Evolutionary conservation across 1,140 invertebrate species (phyloP), one percentile per base, ranked within the genome.

Genomic region (Acromyrmex echinatior): DNA sequence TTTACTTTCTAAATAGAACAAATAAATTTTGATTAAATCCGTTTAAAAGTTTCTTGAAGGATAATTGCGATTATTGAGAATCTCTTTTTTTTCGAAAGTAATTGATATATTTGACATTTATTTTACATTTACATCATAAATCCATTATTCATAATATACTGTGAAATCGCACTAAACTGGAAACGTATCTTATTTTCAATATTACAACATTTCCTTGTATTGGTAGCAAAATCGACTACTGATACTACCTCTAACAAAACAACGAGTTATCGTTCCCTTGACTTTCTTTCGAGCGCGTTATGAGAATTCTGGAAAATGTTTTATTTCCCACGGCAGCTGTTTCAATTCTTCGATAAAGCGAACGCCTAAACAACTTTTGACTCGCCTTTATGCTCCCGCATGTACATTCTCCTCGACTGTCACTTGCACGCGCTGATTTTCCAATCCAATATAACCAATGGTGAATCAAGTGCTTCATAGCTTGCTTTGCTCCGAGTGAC

Each of bases 321-420:
- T 89, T 78, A 78, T 90, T 89, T 62, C 56, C 71, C 65, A 31
- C 31, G 65, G 60, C 68, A 66, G 39, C 71, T 68, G 85, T 77
- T 78, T 87, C 87, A 60, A 87, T 28, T 12, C 6, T 76, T 31
- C 39, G 21, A 39, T 25, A 79, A 35, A 25, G 56, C 56, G 25
- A 70, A 63, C 58, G 31, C 45, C 31, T 60, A 58, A 76, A 65
- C 35, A 76, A 70, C 39, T 39, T 53, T 70, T 39, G 66, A 89
- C 63, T 66, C 49, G 16, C 12, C 58, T 86, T 86, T 89, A 81
- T 70, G 62, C 28, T 86, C 58, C 28, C 12, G 2, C 25, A 68
- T 28, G 65, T n/a, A 58, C 66, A 63, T 62, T 49, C 80, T 62
- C 71, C n/a, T 74, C 9, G 56, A 76, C 56, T 76, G 80, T 74